A percentile compares a stretch with the other conserved stretches of the same genome.
Evolutionary conservation across 1,140 invertebrate genomes (phyloP).

Genomic region (Drosophila burlai): DNA sequence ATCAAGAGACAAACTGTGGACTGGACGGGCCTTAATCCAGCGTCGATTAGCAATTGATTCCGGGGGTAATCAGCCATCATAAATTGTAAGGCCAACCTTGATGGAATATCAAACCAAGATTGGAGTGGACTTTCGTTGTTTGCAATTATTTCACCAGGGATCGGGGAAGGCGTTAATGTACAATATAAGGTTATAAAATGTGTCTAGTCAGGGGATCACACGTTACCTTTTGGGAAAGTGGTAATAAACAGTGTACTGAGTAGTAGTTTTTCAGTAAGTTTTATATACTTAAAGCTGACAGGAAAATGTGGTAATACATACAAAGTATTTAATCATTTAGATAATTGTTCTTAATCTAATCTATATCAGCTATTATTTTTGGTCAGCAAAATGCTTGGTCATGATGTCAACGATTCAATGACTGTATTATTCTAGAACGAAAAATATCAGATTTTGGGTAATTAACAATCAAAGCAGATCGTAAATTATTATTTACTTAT

Average conservation of each 20-base stretch:
- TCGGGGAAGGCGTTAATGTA: neutral
- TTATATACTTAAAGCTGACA: neutral
- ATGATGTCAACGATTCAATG: neutral
- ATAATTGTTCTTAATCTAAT: neutral
- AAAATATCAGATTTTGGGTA: too few species aligned
- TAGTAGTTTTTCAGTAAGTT: neutral
- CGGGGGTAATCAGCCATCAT: slow-evolving; percentile 22
- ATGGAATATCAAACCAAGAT: neutral
- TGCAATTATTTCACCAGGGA: slow-evolving; percentile 19
- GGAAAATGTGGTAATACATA: too few species aligned
- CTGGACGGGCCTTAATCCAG: slow-evolving; percentile 21
- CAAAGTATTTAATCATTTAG: neutral
- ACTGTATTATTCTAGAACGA: neutral
- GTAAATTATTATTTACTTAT: neutral
- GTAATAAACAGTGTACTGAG: too few species aligned
- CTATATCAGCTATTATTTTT: neutral
- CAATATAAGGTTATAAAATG: neutral
- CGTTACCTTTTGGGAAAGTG: neutral
- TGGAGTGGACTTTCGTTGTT: slow-evolving; percentile 26
- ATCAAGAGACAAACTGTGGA: slow-evolving; percentile 21
- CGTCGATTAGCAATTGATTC: slow-evolving; percentile 18
- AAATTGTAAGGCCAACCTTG: slow-evolving; percentile 22
- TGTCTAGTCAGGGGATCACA: neutral
- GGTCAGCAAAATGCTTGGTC: neutral
- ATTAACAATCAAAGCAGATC: neutral